Conservation (phyloP, 2,797 vertebrate genomes). For the Hipposideros larvatus region DNA sequence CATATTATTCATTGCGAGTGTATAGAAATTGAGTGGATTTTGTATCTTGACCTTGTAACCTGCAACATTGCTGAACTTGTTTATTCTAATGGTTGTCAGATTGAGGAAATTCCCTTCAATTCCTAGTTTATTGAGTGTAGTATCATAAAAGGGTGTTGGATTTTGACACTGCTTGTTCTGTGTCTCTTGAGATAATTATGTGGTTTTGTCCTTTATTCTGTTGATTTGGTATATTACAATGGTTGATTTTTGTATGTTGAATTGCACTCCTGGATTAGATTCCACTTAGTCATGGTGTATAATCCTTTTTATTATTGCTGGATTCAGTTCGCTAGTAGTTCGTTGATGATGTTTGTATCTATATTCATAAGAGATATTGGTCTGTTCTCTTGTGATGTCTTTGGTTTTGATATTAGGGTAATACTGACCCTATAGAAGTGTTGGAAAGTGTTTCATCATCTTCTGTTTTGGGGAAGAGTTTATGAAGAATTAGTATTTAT, state of each 20-base stretch:
- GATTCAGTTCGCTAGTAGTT: neutral
- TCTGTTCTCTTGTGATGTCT: neutral
- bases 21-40: neutral
- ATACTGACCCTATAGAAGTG: neutral
- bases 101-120: slow-evolving; percentile 1
- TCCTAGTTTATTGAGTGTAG: neutral
- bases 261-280: neutral
- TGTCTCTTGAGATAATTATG: neutral
- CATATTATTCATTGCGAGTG: neutral
- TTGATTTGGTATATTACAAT: neutral
- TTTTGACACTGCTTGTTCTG: neutral
- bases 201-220: neutral
- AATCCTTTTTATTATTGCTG: neutral
- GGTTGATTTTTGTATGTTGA: neutral
- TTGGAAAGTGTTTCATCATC: neutral
- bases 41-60: neutral
- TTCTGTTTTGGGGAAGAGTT: neutral
- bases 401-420: neutral
- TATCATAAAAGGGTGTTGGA: neutral
- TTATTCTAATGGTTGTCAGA: neutral
- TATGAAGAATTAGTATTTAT: neutral
- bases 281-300: neutral
- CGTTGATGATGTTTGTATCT: neutral
- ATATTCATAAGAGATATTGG: neutral
- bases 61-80: neutral